Conservation (phyloP, 1,140 invertebrate species). For the Drosophila ananassae region DNA sequence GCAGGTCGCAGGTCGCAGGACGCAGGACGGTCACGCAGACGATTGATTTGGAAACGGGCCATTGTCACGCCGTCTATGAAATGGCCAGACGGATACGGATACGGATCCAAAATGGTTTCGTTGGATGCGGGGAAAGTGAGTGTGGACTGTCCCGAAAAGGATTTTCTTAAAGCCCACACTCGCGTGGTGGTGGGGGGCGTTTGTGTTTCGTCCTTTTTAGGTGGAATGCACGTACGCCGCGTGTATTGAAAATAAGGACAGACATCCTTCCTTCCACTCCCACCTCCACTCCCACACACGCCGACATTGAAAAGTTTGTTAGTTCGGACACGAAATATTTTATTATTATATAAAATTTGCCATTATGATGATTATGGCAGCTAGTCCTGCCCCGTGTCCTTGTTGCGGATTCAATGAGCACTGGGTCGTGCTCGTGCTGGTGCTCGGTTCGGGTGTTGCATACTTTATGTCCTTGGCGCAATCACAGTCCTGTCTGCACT, state of each 20-base stretch:
- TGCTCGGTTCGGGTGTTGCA: conserved; percentile 52
- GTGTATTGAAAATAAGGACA: conserved; percentile 54
- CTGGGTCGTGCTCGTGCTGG: conserved; percentile 31
- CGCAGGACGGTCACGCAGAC: conserved; percentile 65
- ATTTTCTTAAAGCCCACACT: conserved; percentile 57
- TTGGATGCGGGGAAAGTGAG: conserved; percentile 1
- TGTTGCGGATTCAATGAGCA: conserved; percentile 59
- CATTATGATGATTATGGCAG: conserved; percentile 80
- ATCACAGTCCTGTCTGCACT: conserved; percentile 53
- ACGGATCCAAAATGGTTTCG: not conserved
- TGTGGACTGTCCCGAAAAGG: conserved; percentile 38
- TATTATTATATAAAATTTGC: conserved; percentile 83
- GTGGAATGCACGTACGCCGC: conserved; percentile 62
- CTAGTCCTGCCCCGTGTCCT: not conserved
- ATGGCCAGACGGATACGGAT: conserved; percentile 14
- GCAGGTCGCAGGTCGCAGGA: not conserved
- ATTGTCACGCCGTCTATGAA: conserved; percentile 73
- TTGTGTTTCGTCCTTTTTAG: too few relatives aligned
- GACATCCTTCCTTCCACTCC: not conserved
- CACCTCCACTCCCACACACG: conserved; percentile 5
- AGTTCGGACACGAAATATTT: conserved; percentile 81
- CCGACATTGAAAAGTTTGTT: conserved; percentile 59
- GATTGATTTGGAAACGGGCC: conserved; percentile 77
- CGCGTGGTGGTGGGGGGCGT: not conserved
- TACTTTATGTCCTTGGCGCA: conserved; percentile 71